Conservation (phyloP, 1,140 invertebrate species). For the Bombus balteatus region DNA sequence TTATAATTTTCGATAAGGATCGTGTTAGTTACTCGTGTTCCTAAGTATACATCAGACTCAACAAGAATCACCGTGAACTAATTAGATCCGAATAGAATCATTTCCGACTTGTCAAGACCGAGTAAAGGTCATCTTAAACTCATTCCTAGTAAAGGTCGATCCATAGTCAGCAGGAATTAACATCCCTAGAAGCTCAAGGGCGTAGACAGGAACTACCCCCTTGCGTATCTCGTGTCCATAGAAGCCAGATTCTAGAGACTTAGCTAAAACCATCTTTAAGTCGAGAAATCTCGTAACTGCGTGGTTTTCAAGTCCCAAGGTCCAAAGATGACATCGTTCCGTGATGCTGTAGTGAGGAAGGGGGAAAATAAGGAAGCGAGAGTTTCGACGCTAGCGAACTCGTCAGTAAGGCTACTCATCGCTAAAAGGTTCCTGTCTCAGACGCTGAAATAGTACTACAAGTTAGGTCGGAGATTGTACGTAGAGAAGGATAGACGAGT, state of each 20-base stretch:
- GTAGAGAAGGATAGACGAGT: too few species aligned
- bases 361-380: neutral
- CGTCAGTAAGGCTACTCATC: neutral
- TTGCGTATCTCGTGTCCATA: too few species aligned
- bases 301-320: neutral
- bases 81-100: neutral
- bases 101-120: neutral
- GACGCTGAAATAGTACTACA: neutral
- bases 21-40: too few species aligned
- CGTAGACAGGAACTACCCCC: neutral
- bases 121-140: neutral
- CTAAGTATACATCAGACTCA: neutral
- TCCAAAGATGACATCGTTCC: neutral
- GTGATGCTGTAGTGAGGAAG: neutral
- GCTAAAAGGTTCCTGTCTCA: neutral
- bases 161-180: neutral
- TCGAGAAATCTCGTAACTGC: neutral
- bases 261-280: neutral
- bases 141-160: neutral
- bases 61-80: neutral
- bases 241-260: neutral
- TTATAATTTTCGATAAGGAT: too few species aligned
- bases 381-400: neutral
- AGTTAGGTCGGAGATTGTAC: neutral
- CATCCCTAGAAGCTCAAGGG: neutral